These are phyloP conservation scores for Scomber colias DNA, from an alignment of 2,113 vertebrate genomes.

Conservation along the genomic window DNA sequence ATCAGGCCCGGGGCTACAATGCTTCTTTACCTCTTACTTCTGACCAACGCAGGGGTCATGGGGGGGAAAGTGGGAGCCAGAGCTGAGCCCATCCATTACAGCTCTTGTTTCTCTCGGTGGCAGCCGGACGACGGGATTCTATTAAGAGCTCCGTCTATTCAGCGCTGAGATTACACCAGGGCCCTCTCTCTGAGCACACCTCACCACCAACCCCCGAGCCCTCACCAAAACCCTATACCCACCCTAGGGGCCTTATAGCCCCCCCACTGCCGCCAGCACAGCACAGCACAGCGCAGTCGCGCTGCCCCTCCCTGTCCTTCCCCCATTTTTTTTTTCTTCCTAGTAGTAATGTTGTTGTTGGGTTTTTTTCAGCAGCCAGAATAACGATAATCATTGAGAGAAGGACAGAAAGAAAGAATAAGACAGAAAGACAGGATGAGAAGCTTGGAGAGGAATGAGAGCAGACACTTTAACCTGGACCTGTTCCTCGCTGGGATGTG, in stretches of 20 bases:
- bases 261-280: slow-evolving; percentile 27
- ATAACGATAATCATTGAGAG: slow-evolving; percentile 72
- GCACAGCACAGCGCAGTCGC: slow-evolving; percentile 10
- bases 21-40: slow-evolving; percentile 98
- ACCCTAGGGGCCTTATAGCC: slow-evolving; percentile 66
- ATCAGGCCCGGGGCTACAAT: slow-evolving; percentile 98
- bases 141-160: slow-evolving; percentile 89
- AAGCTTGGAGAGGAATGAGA: slow-evolving; percentile 60
- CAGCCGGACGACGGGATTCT: slow-evolving; percentile 93
- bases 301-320: background rate
- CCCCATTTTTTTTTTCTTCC: slow-evolving; percentile 44
- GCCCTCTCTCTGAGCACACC: slow-evolving; percentile 74
- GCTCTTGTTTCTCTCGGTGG: slow-evolving; percentile 92
- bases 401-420: slow-evolving; percentile 51
- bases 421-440: slow-evolving; percentile 56
- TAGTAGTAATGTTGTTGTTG: slow-evolving; percentile 50
- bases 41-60: slow-evolving; percentile 94
- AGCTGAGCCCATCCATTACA: slow-evolving; percentile 92
- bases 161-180: slow-evolving; percentile 88
- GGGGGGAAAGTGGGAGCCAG: slow-evolving; percentile 80
- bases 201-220: slow-evolving; percentile 70
- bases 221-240: slow-evolving; percentile 66
- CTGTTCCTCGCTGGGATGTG: slow-evolving; percentile 53
- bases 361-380: slow-evolving; percentile 27
- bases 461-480: slow-evolving; percentile 61